Evolutionary conservation across 2,888 invertebrate species (phyloP), one percentile per base, ranked within the genome.

Genomic region (Limnephilus marmoratus): DNA sequence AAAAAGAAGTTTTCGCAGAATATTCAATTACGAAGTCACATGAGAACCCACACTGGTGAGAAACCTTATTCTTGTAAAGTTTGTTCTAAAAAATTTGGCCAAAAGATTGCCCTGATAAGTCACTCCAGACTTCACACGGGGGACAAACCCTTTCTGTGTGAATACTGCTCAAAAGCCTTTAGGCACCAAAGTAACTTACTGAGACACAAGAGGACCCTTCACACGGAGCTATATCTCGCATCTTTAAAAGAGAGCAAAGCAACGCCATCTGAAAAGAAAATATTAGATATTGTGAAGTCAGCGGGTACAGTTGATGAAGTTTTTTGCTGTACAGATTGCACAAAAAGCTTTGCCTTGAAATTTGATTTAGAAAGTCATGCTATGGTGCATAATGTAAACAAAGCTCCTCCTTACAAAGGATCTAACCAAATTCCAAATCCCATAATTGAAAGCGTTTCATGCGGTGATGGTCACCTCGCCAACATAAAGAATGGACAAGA

Each of bases 41-140:
- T 83, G 83, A 37, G 83, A 34, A 83, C 83, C 5, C 83, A 83
- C 83, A 83, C 83, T 18, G 83, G 83, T 12, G 83, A 83, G 11
- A 83, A 34, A 5, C 83, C 83, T 3, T 83, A 34, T 37, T 37
- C 83, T 37, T 83, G 82, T 34, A 37, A 34, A 18, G 34, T 34
- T 31, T 83, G 82, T 83, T 34, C 31, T 5, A 83, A 83, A 83
- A 15, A 31, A 34, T 83, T 83, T 83, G 15, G 34, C 12, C 82
- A 37, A 83, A 83, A 37, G 18, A 83, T 31, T 83, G 82, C 34
- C 34, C 82, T 83, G 2, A 34, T 83, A 18, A 83, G 15, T 83
- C 82, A 83, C 34, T 31, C 34, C 18, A 37, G 82, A 24, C 31
- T 37, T 34, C 82, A 83, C 34, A 34, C 82, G 9, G 82, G 82